A percentile compares a stretch with the other conserved stretches of the same genome.
Conservation (phyloP, 2,113 vertebrate species). For the Pyxicephalus adspersus region DNA sequence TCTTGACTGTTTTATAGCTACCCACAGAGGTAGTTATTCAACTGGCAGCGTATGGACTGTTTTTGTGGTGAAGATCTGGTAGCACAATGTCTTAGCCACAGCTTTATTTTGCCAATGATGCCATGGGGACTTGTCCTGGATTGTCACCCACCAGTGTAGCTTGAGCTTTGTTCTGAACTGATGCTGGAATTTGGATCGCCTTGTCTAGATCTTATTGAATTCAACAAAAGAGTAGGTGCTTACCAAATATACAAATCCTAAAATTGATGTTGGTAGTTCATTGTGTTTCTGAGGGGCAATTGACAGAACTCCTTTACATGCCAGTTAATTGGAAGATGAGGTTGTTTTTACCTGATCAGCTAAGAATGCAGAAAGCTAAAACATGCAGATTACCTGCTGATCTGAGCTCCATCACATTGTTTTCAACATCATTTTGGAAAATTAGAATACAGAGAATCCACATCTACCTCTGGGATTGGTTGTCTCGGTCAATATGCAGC, state of each 20-base stretch:
- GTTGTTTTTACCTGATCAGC: no score
- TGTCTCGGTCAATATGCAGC: no score
- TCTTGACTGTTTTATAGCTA: slow-evolving; percentile 3
- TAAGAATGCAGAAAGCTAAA: no score
- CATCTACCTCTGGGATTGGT: no score
- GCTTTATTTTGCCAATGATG: slow-evolving; percentile 22
- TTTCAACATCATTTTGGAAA: no score
- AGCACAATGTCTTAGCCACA: not conserved
- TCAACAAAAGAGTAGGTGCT: not conserved
- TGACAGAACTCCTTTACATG: no score
- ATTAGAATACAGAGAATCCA: no score
- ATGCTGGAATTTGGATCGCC: slow-evolving; percentile 19
- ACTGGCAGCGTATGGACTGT: slow-evolving; percentile 1
- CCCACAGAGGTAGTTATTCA: not conserved
- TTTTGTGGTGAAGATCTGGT: slow-evolving; percentile 47
- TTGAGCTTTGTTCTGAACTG: slow-evolving; percentile 28
- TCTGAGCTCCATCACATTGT: no score
- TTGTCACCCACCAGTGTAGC: slow-evolving; percentile 20
- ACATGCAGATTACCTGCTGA: no score
- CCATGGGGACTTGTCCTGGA: slow-evolving; percentile 18
- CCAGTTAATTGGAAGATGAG: no score
- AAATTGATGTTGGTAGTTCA: no score
- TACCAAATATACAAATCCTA: not conserved
- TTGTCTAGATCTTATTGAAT: not conserved
- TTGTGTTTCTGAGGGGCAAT: no score